Percentiles rank a stretch among this genome's conserved stretches.
Evolutionary conservation across 2,113 vertebrate genomes (phyloP).

Genomic region (Mesitornis unicolor): DNA sequence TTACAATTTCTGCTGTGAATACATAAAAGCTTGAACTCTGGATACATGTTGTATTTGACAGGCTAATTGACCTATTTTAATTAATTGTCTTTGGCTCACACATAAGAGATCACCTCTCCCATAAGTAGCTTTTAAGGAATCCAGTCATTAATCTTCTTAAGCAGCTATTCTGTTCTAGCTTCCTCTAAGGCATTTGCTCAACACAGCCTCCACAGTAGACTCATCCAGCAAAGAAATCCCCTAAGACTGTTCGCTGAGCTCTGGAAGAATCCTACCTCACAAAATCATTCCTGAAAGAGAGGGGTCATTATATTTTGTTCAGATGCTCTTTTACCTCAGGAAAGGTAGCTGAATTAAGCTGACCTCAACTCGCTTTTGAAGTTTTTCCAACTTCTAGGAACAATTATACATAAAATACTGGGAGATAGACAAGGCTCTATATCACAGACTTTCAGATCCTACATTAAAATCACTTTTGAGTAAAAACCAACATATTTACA

Average conservation of each 20-base stretch:
- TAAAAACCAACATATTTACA: not conserved
- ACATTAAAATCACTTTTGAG: not conserved
- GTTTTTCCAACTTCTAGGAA: not conserved
- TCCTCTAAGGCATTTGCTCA: slow-evolving; percentile 25
- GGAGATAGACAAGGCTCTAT: not conserved
- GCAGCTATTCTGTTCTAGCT: slow-evolving; percentile 5
- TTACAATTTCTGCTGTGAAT: not conserved
- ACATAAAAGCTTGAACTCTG: not conserved
- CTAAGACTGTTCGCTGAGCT: not conserved
- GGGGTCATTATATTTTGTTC: not conserved
- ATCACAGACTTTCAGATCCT: not conserved
- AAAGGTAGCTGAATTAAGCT: not conserved
- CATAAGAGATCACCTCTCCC: slow-evolving; percentile 37
- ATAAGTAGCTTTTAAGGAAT: slow-evolving; percentile 48
- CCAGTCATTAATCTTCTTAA: slow-evolving; percentile 54
- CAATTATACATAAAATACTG: not conserved
- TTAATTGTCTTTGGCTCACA: slow-evolving; percentile 25
- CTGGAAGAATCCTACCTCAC: not conserved
- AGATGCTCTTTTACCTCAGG: not conserved
- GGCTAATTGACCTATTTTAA: slow-evolving; percentile 35
- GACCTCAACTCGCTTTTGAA: not conserved
- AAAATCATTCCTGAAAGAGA: not conserved
- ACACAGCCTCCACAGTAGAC: not conserved
- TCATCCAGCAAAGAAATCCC: slow-evolving; percentile 20
- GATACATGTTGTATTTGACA: slow-evolving; percentile 15